phyloP scores from a whole-genome alignment of 1,140 invertebrate genomes.

The Asbolus verrucosus region DNA sequence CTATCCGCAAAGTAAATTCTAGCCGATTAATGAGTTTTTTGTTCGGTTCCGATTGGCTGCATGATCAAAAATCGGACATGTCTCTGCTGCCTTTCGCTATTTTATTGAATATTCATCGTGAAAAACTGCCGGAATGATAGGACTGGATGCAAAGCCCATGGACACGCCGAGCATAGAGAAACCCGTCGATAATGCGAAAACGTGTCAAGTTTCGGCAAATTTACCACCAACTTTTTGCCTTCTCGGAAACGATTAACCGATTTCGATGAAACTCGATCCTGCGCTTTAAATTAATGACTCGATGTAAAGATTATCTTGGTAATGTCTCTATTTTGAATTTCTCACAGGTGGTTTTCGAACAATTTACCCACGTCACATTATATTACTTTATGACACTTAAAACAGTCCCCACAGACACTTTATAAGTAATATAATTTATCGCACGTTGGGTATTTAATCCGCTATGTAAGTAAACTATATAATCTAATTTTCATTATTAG shows the following conservation, averaged over 20 bases:
- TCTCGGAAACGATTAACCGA: no score
- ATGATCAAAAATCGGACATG: no score
- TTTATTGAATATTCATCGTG: no score
- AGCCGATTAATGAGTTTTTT: constrained; percentile 22
- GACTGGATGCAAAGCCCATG: no score
- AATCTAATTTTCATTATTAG: constrained; percentile 30
- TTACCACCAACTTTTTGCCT: no score
- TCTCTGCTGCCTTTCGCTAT: no score
- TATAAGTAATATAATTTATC: constrained; percentile 29
- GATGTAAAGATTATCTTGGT: no score
- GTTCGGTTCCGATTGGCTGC: no score
- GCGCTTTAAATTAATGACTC: neutral
- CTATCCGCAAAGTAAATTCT: constrained; percentile 24
- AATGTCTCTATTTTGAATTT: neutral
- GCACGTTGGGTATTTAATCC: constrained; percentile 2
- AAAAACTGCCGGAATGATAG: no score
- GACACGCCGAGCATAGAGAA: no score
- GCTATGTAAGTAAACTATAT: neutral
- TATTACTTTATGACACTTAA: constrained; percentile 15
- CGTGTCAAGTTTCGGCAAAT: neutral
- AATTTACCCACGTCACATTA: constrained; percentile 21
- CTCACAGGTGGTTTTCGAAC: constrained; percentile 2
- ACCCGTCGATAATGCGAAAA: no score
- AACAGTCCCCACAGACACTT: constrained; percentile 12
- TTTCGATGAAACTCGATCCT: neutral